Conservation (phyloP, 2,113 vertebrate species). For the Epinephelus moara region DNA sequence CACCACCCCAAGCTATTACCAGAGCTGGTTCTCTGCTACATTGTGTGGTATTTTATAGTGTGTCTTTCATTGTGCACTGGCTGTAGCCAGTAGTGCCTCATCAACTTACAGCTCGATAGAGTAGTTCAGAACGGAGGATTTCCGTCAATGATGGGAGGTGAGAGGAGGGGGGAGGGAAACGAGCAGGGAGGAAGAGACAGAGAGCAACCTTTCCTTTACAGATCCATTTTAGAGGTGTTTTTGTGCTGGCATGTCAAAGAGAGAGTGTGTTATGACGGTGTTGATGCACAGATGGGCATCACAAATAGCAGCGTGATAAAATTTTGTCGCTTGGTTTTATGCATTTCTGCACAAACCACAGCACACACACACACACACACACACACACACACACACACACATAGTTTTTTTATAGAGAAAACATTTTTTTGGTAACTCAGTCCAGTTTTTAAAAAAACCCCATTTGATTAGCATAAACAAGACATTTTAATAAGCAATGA, state of each 20-base stretch:
- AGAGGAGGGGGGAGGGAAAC: conserved; percentile 21
- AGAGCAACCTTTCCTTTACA: conserved; percentile 23
- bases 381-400: not conserved
- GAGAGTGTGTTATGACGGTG: conserved; percentile 19
- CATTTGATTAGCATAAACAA: conserved; percentile 12
- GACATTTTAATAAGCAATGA: conserved; percentile 8
- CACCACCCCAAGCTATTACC: conserved; percentile 58
- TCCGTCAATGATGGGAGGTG: conserved; percentile 55
- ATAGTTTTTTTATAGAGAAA: conserved; percentile 11
- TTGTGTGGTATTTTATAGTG: conserved; percentile 48
- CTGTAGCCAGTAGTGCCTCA: conserved; percentile 56
- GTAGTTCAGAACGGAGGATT: conserved; percentile 52
- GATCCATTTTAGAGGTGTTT: conserved; percentile 14
- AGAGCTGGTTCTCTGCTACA: conserved; percentile 46
- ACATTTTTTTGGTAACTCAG: not conserved
- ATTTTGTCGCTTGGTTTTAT: conserved; percentile 41
- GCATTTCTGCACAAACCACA: conserved; percentile 14
- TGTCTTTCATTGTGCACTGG: conserved; percentile 49
- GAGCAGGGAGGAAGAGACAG: conserved; percentile 6
- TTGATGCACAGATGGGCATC: conserved; percentile 52
- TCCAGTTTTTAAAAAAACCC: conserved; percentile 12
- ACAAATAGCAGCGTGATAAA: conserved; percentile 34
- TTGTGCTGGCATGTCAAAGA: conserved; percentile 37
- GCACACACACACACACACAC: conserved; percentile 5
- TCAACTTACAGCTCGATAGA: conserved; percentile 62